Base-by-base conservation (phyloP, 2,797 vertebrate species). In the Distichodus sexfasciatus region DNA sequence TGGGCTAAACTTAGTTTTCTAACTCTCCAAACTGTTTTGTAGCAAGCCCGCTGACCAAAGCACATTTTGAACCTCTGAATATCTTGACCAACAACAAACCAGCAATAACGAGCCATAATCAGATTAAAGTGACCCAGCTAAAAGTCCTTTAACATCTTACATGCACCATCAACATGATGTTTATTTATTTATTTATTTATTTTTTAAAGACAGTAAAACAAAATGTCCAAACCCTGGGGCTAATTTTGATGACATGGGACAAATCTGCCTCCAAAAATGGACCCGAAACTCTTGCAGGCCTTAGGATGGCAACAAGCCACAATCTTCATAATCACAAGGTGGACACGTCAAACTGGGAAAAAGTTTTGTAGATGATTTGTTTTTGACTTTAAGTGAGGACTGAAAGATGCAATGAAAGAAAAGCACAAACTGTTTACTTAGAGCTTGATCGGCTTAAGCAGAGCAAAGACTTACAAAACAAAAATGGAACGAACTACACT, bases 391-490 rank as follows among this genome's bases (percentile, higher is more conserved):
- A 23, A 14, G 15, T 14, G 6, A 21, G 28, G 31, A 4, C 9
- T 12, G 10, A 33, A 9, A 19, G 15, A 10, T 6, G 31, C 33
- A 14, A 9, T 33, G 17, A 23, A 57, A 38, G 33, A 36, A 38
- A 23, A 28, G 17, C 19, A n/a, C 54, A 57, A 14, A 24, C 11
- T 7, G 54, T 38, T 58, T 15, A 40, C 35, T 40, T 12, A 7
- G 26, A 21, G 19, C 2, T 40, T 58, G 33, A 40, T 58, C 19
- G 38, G 55, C 55, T 58, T 41, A 23, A 11, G n/a, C 55, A 41
- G 31, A 36, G 19, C 54, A 21, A 17, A 57, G 38, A 17, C 51
- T 54, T 54, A 17, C 51, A 19, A 54, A 54, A 54, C 51, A 59
- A 40, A 57, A 38, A 40, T 15, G 35, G n/a, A n/a, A n/a, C n/a